These are phyloP conservation scores for Luehdorfia chinensis DNA, from an alignment of 1,140 invertebrate species.

Conservation along the genomic window DNA sequence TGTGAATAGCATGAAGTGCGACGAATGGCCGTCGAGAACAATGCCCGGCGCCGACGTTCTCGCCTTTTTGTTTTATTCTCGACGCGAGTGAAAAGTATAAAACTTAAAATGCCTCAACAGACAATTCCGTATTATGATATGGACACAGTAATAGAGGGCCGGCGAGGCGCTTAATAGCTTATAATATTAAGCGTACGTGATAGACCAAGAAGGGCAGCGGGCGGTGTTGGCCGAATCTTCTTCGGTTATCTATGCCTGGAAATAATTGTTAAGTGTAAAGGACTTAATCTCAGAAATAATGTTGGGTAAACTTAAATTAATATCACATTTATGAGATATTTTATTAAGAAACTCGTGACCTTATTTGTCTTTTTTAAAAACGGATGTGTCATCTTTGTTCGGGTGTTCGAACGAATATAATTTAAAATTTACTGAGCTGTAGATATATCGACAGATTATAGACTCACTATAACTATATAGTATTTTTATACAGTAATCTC, in stretches of 20 bases:
- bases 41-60: slow-evolving; percentile 68
- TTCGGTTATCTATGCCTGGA: slow-evolving; percentile 42
- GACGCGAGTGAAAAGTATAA: slow-evolving; percentile 66
- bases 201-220: slow-evolving; percentile 39
- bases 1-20: slow-evolving; percentile 76
- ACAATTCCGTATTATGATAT: slow-evolving; percentile 75
- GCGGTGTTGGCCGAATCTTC: slow-evolving; percentile 26
- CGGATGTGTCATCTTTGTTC: too few species aligned
- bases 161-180: slow-evolving; percentile 71
- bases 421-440: too few species aligned
- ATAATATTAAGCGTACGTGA: slow-evolving; percentile 73
- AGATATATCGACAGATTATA: too few species aligned
- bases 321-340: too few species aligned
- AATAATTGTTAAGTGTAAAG: slow-evolving; percentile 63
- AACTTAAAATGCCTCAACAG: slow-evolving; percentile 63
- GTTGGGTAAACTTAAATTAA: background rate
- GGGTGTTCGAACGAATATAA: too few species aligned
- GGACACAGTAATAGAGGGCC: slow-evolving; percentile 71
- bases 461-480: too few species aligned
- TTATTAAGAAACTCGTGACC: too few species aligned
- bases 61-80: slow-evolving; percentile 69
- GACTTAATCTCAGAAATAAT: slow-evolving; percentile 40
- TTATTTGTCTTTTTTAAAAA: too few species aligned
- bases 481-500: too few species aligned
- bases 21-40: slow-evolving; percentile 73